Evolutionary conservation across 2,888 invertebrate species (phyloP).

Genomic region (Iphiclides podalirius): DNA sequence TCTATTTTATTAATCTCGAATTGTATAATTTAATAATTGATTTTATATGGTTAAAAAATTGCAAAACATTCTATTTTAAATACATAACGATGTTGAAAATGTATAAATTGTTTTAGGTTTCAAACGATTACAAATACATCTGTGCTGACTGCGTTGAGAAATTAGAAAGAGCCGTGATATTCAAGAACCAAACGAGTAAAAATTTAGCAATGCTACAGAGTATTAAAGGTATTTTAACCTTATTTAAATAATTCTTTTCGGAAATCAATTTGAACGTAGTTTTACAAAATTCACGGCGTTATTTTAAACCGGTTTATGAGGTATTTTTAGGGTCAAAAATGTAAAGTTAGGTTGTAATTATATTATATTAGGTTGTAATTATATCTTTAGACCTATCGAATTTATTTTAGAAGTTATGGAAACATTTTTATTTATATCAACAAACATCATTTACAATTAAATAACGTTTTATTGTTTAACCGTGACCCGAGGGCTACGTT

Average conservation of each 20-base stretch:
- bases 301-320: no score
- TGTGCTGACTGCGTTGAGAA: constrained; percentile 57
- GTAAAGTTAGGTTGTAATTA: no score
- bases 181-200: constrained; percentile 55
- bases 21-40: no score
- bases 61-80: constrained; percentile 7
- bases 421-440: no score
- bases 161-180: constrained; percentile 48
- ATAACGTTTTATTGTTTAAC: no score
- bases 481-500: no score
- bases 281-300: no score
- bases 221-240: constrained; percentile 46
- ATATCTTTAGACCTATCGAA: no score
- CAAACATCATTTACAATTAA: no score
- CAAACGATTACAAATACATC: constrained; percentile 56
- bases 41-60: background rate
- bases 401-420: no score
- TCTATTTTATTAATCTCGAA: background rate
- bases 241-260: background rate
- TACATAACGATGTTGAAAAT: background rate
- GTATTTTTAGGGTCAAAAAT: no score
- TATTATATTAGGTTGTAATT: no score
- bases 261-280: background rate
- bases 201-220: constrained; percentile 51
- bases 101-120: constrained; percentile 41